Base-by-base conservation (phyloP, 2,113 vertebrate species). In the Macquaria australasica region DNA sequence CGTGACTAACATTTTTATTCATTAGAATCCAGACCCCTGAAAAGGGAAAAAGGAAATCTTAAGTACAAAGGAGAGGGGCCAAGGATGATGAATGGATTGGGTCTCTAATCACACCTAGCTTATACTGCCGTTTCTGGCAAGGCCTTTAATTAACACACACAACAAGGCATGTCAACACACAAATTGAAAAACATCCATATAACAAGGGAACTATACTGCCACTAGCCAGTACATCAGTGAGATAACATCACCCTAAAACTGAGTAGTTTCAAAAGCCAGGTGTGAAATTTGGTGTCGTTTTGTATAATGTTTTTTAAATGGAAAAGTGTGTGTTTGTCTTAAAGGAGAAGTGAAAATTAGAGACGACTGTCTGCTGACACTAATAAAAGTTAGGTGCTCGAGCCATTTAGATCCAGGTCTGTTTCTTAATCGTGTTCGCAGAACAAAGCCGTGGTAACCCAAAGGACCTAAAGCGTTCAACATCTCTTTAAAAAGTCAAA, bases 121-220 rank as follows among this genome's bases (percentile, higher is more conserved):
- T 58, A 45, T 58, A 56, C 55, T 58, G 79, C 31, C 8, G 2
- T 75, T 82, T 77, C 41, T 55, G 37, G 48, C 43, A 43, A 58
- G 34, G 82, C 56, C 82, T 83, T 79, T 85, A 83, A 87, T 90
- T 83, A 85, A 73, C 79, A 73, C 28, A 50, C 41, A 70, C 23
- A 60, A 53, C 55, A 68, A 67, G 58, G 74, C 16, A 41, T 82
- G 72, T 21, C 76, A n/a, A 79, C 77, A 18, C 71, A 71, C 64
- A 60, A 63, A 68, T 70, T 82, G 28, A 62, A 83, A 82, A 59
- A 23, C 55, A 56, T 31, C 50, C 48, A 68, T 15, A 51, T 14
- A n/a, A 62, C 31, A 51, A 62, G 21, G 11, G 28, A 25, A 21
- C 8, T 62, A 23, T 41, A 53, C 4, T 21, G n/a, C 7, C 12